Percentiles rank a stretch among this genome's conserved stretches.
phyloP scores from a whole-genome alignment of 2,888 invertebrate species.

The Megamerina dolium region DNA sequence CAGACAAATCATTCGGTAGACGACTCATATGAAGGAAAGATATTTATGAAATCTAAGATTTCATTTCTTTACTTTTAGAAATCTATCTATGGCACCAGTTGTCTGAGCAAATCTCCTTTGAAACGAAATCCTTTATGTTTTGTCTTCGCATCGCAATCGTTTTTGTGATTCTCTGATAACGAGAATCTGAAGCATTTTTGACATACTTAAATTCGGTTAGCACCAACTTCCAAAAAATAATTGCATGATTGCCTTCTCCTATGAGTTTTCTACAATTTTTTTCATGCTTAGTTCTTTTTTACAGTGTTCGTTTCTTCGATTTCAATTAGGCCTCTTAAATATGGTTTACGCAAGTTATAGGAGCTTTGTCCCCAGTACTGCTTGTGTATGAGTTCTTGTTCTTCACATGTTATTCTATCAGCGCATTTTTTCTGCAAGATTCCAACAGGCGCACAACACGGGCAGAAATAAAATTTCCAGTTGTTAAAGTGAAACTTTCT shows the following conservation, averaged over 20 bases:
- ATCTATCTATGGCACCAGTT: no score
- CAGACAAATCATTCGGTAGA: slow-evolving; percentile 3
- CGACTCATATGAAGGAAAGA: no score
- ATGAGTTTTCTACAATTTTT: slow-evolving; percentile 10
- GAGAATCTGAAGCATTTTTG: slow-evolving; percentile 20
- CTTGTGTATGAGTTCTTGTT: slow-evolving; percentile 18
- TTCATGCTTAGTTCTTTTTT: slow-evolving; percentile 7
- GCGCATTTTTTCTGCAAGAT: no score
- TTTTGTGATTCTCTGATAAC: slow-evolving; percentile 21
- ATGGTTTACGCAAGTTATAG: slow-evolving; percentile 15
- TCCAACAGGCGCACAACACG: no score
- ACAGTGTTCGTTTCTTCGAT: slow-evolving; percentile 13
- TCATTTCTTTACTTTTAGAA: no score
- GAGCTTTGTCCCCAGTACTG: slow-evolving; percentile 19
- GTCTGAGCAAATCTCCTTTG: no score
- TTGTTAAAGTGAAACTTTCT: no score
- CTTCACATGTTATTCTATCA: slow-evolving; percentile 17
- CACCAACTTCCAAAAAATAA: slow-evolving; percentile 17
- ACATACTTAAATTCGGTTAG: slow-evolving; percentile 19
- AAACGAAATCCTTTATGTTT: slow-evolving; percentile 14
- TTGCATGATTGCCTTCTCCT: slow-evolving; percentile 13
- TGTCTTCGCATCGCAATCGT: slow-evolving; percentile 18
- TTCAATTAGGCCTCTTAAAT: slow-evolving; percentile 8
- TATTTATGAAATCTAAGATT: no score
- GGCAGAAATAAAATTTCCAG: no score